Base-by-base conservation (phyloP, 2,888 invertebrate genomes). In the Diachrysia chrysitis region DNA sequence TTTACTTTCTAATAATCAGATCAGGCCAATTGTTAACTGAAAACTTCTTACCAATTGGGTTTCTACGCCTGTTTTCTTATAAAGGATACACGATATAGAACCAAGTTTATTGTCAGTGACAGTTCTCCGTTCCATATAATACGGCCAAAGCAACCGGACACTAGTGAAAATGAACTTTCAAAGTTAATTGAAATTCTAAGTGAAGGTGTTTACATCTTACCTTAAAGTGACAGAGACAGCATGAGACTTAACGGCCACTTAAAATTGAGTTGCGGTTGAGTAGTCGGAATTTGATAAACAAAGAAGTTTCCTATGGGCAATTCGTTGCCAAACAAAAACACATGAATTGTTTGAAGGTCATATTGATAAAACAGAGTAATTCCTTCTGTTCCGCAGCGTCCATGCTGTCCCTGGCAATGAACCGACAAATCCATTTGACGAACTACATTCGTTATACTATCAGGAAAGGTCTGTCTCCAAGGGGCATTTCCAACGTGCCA, bases 391-490 rank as follows among this genome's bases (percentile, higher is more conserved):
- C 2, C 48, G 19, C 3, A 5, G 10, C 17, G 19, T 48, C 19
- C 17, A 19, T 19, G 21, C 19, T 19, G 19, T 21, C 19, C 48
- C 10, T 51, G 48, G 21, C 48, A 51, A 21, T 51, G 48, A 21
- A 10, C 21, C 48, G 48, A 21, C 19, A 51, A 19, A 51, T 51
- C 19, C 21, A 51, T 51, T 51, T 21, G 19, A 51, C 12, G 19
- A 51, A 51, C 19, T 21, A 51, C 48, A 51, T 51, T 53, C 58
- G 42, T 70, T 35, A 63, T 48, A 57, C 53, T 54, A n/a, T 62
- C 51, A 42, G 21, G 17, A 48, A 59, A 66, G 51, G 46, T 42
- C 57, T 56, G 7, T 62, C 58, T 42, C 37, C 54, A 32, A 60
- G 59, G 61, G 32, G 37, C 10, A 53, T 23, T 12, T 23, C 12